Evolutionary conservation across 1,140 invertebrate genomes (phyloP).

Genomic region (Melipona quadrifasciata): DNA sequence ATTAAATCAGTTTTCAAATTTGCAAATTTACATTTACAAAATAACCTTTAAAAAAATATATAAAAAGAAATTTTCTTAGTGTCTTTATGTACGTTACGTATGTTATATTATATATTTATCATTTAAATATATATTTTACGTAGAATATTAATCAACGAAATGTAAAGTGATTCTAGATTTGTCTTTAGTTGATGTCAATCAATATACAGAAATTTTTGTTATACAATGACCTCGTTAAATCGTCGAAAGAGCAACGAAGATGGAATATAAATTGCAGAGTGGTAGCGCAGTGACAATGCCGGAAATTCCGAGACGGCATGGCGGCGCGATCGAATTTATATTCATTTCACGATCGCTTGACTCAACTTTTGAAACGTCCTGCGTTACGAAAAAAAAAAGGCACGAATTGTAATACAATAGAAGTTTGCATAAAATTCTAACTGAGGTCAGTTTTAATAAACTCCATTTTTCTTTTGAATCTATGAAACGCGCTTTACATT

Average conservation of each 20-base stretch:
- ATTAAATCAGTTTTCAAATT: too few species aligned
- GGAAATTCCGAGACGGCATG: conserved; percentile 32
- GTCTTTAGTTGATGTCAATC: not conserved
- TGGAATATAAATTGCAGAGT: conserved; percentile 8
- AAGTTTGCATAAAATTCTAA: not conserved
- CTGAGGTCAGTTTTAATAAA: not conserved
- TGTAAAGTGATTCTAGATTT: not conserved
- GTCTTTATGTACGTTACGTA: too few species aligned
- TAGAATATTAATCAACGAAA: not conserved
- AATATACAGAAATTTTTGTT: not conserved
- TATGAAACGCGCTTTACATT: not conserved
- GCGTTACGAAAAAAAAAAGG: not conserved
- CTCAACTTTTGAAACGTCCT: conserved; percentile 24
- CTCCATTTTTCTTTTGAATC: not conserved
- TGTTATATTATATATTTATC: too few species aligned
- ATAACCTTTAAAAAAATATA: too few species aligned
- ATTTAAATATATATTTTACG: too few species aligned
- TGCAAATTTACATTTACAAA: too few species aligned
- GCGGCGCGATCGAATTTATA: conserved; percentile 18
- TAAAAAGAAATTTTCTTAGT: too few species aligned
- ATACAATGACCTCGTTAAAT: conserved; percentile 12
- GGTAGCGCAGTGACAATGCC: not conserved
- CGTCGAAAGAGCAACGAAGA: conserved; percentile 3
- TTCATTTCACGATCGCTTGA: conserved; percentile 15
- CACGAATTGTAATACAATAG: not conserved